phyloP scores from a whole-genome alignment of 2,113 vertebrate species.

The Phyllostomus hastatus region DNA sequence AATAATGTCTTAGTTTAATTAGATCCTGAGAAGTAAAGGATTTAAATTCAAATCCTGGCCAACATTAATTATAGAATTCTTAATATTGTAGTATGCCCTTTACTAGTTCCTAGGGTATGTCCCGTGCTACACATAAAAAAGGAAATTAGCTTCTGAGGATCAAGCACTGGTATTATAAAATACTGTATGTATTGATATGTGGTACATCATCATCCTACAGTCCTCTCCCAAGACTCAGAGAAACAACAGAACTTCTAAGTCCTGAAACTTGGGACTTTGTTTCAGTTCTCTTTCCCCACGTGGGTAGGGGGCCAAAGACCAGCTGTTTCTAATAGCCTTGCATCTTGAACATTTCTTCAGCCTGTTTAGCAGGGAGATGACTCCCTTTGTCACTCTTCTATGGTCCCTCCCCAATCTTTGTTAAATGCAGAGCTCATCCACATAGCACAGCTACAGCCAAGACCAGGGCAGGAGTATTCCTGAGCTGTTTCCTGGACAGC shows the following conservation, averaged over 20 bases:
- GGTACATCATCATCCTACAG: neutral
- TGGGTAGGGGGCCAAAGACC: neutral
- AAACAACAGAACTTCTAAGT: constrained; percentile 3
- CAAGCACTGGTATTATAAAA: constrained; percentile 12
- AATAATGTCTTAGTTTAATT: constrained; percentile 85
- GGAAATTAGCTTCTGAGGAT: constrained; percentile 50
- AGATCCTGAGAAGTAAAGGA: constrained; percentile 83
- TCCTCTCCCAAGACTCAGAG: neutral
- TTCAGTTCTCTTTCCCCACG: neutral
- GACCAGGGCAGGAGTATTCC: neutral
- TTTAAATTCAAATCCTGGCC: constrained; percentile 85
- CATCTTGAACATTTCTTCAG: neutral
- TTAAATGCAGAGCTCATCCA: neutral
- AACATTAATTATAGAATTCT: constrained; percentile 82
- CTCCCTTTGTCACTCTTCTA: neutral
- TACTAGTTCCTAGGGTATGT: constrained; percentile 73
- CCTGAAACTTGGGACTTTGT: neutral
- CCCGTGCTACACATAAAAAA: constrained; percentile 56
- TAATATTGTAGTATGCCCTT: constrained; percentile 79
- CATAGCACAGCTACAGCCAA: neutral
- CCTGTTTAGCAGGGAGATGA: neutral
- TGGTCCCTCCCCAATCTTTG: neutral
- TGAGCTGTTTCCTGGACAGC: neutral
- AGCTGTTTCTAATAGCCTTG: neutral
- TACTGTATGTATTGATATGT: neutral